Evolutionary conservation across 2,888 invertebrate genomes (phyloP), one percentile per base, ranked within the genome.

Genomic region (Synergus japonicus): DNA sequence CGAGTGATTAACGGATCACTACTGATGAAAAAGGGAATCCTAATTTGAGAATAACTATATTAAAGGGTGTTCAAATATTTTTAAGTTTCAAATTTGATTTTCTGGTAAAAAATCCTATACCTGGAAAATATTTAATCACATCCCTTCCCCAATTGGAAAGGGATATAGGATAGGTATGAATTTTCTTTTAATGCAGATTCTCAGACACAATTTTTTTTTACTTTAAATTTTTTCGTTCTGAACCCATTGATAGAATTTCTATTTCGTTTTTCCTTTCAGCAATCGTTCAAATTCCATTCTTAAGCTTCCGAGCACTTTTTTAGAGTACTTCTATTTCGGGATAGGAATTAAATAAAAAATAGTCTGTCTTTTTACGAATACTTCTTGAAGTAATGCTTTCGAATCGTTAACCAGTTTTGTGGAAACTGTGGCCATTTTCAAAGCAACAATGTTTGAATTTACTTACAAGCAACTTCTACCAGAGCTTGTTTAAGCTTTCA

Each of bases 1-100:
- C 49, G 29, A 22, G 46, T 73, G 54, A 73, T 54, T 73, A 73
- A 54, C 73, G 41, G 54, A 73, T 73, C 15, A 49, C 73, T n/a
- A n/a, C n/a, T 29, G 10, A n/a, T 54, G 37, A 73, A 73, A n/a
- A 73, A 54, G 37, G n/a, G n/a, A 54, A 10, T 41, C n/a, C n/a
- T 54, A 49, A 73, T 54, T 73, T 73, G 37, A 73, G 49, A n/a
- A n/a, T 29, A 44, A 46, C 46, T 67, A 49, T 29, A 69, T 29
- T 29, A 69, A 67, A n/a, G 15, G 49, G 9, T 37, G 29, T 41
- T 65, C 65, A 65, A 37, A 37, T 37, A 37, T 37, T 37, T 37
- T 37, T 37, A 37, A 37, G 5, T 37, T 37, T 7, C 37, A 41
- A 65, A 65, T 37, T 37, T 37, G 37, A 5, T 4, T 37, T 37